Evolutionary conservation across 2,113 vertebrate species (phyloP).

Genomic region (Syngnathus typhle): DNA sequence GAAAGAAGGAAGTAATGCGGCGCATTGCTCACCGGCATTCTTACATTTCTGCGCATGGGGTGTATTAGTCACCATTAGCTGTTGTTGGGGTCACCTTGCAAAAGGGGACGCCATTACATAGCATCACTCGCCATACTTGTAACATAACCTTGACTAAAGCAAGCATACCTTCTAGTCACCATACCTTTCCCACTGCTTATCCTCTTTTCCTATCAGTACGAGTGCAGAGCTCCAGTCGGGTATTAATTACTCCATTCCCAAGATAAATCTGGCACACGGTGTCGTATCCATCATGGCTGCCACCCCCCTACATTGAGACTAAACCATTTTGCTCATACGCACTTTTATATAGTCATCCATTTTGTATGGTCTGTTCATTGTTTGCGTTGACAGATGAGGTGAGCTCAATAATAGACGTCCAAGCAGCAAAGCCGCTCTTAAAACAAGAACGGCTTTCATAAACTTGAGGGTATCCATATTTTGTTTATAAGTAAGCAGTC

Average conservation of each 20-base stretch:
- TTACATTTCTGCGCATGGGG: constrained; percentile 40
- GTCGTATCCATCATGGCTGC: constrained; percentile 86
- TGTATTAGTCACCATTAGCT: constrained; percentile 64
- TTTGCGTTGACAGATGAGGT: constrained; percentile 77
- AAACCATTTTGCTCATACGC: constrained; percentile 83
- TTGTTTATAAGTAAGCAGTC: background rate
- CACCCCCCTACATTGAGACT: constrained; percentile 77
- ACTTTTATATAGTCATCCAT: constrained; percentile 85
- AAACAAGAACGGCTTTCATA: constrained; percentile 47
- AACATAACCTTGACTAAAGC: constrained; percentile 68
- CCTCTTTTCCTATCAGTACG: constrained; percentile 73
- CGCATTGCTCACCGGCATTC: constrained; percentile 53
- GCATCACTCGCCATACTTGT: constrained; percentile 55
- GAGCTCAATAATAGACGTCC: constrained; percentile 79
- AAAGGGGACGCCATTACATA: constrained; percentile 48
- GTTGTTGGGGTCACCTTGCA: constrained; percentile 70
- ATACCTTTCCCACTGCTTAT: constrained; percentile 12
- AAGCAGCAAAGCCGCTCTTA: constrained; percentile 67
- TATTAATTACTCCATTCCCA: constrained; percentile 89
- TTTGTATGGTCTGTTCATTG: constrained; percentile 78
- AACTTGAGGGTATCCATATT: constrained; percentile 11
- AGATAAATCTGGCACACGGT: constrained; percentile 83
- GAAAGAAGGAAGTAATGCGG: constrained; percentile 50
- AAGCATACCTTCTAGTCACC: constrained; percentile 59
- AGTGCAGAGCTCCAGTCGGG: constrained; percentile 80